These are phyloP conservation scores for Oriolus oriolus DNA, from an alignment of 2,113 vertebrate genomes.

Conservation along the genomic window DNA sequence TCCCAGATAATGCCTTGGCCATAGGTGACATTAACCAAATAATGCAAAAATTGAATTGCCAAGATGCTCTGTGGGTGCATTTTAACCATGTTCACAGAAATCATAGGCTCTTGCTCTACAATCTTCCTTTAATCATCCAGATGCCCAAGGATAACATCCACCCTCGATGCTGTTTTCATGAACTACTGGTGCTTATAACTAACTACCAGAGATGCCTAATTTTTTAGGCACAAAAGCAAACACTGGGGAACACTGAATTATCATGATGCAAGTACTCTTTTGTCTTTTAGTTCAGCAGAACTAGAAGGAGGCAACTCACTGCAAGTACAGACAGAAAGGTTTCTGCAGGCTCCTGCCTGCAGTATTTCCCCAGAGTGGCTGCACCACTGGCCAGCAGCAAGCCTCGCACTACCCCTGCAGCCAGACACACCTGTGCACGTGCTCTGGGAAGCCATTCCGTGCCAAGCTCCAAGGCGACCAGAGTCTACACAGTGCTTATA, in stretches of 20 bases:
- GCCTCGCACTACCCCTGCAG: too few relatives aligned
- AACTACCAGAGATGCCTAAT: background rate
- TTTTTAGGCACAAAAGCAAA: background rate
- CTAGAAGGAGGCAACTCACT: background rate
- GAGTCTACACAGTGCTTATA: background rate
- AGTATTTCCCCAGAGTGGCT: background rate
- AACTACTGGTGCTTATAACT: background rate
- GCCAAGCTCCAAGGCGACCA: background rate
- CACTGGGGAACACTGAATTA: background rate
- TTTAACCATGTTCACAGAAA: background rate
- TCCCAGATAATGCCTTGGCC: background rate
- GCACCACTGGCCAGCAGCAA: background rate
- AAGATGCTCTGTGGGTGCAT: background rate
- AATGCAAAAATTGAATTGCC: background rate
- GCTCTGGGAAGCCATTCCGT: accelerated
- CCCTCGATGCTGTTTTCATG: background rate
- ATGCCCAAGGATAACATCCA: background rate
- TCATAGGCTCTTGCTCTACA: background rate
- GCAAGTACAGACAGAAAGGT: background rate
- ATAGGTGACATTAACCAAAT: background rate
- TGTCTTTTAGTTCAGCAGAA: background rate
- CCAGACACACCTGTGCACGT: background rate
- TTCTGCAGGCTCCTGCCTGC: background rate
- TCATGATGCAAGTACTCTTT: background rate
- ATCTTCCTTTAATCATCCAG: background rate